Percentiles rank a stretch among this genome's conserved stretches.
phyloP scores from a whole-genome alignment of 2,888 invertebrate species.

The Andrena minutula region DNA sequence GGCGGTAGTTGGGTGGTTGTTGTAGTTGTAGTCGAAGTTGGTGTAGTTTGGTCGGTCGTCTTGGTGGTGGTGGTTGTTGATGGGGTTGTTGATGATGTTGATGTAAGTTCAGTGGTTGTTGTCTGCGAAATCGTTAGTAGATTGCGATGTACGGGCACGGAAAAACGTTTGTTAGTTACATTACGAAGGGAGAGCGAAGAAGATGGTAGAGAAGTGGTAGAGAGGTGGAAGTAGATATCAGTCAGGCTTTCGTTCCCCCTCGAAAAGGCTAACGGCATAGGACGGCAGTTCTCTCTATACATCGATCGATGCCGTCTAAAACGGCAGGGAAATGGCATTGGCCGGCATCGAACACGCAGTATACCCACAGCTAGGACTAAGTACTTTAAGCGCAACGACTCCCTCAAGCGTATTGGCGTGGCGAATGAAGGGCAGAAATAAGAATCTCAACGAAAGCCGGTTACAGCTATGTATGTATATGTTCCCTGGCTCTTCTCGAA shows the following conservation, averaged over 20 bases:
- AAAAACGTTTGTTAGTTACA: conserved; percentile 81
- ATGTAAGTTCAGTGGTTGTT: conserved; percentile 73
- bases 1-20: conserved; percentile 58
- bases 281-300: conserved; percentile 43
- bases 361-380: conserved; percentile 67
- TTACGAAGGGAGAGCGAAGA: conserved; percentile 55
- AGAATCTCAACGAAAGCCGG: conserved; percentile 61
- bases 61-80: conserved; percentile 65
- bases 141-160: conserved; percentile 82
- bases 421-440: conserved; percentile 64
- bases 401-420: conserved; percentile 68
- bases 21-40: conserved; percentile 71
- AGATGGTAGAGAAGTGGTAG: conserved; percentile 47
- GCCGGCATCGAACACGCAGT: conserved; percentile 51
- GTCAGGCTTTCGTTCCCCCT: conserved; percentile 54
- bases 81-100: conserved; percentile 70
- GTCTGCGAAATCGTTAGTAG: conserved; percentile 85
- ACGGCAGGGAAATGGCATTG: conserved; percentile 35
- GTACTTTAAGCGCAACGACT: conserved; percentile 64
- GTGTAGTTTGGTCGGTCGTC: conserved; percentile 68
- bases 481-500: conserved; percentile 13
- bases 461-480: conserved; percentile 21
- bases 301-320: conserved; percentile 49
- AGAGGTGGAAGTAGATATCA: conserved; percentile 16
- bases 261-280: background rate